phyloP scores from a whole-genome alignment of 30 jellyfish, hydroid and myxozoan genomes.

The Nemopilema nomurai region DNA sequence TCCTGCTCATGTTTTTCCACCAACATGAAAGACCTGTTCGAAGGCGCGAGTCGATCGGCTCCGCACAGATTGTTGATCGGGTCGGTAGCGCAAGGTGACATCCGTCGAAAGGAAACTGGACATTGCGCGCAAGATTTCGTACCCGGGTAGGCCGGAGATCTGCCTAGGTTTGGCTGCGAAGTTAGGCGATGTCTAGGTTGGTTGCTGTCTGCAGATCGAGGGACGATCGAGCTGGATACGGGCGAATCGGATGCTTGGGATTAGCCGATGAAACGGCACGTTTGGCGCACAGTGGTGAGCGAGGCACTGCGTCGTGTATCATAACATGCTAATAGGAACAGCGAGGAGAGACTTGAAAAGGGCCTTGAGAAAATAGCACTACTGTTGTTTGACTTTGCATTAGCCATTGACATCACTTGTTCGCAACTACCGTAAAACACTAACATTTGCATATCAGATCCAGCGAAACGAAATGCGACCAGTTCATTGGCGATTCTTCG shows the following conservation, averaged over 20 bases:
- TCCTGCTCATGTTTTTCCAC: background rate
- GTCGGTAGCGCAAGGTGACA: background rate
- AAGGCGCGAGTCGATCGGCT: background rate
- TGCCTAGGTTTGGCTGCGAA: background rate
- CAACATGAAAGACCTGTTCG: background rate
- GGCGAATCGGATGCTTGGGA: background rate
- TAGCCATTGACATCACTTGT: background rate
- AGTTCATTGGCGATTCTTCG: background rate
- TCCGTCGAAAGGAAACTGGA: background rate
- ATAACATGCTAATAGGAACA: background rate
- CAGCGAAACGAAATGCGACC: background rate
- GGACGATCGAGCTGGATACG: background rate
- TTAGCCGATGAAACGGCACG: background rate
- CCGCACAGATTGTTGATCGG: background rate
- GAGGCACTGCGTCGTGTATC: background rate
- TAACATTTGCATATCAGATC: background rate
- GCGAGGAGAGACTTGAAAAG: background rate
- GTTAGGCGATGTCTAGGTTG: background rate
- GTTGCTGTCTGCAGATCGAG: background rate
- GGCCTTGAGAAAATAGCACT: background rate
- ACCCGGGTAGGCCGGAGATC: background rate
- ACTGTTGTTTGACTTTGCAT: background rate
- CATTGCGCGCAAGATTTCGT: background rate
- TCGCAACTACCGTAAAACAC: background rate
- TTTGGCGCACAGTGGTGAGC: background rate